Evolutionary conservation across 2,888 invertebrate species (phyloP).

Genomic region (Miltochrista miniata): DNA sequence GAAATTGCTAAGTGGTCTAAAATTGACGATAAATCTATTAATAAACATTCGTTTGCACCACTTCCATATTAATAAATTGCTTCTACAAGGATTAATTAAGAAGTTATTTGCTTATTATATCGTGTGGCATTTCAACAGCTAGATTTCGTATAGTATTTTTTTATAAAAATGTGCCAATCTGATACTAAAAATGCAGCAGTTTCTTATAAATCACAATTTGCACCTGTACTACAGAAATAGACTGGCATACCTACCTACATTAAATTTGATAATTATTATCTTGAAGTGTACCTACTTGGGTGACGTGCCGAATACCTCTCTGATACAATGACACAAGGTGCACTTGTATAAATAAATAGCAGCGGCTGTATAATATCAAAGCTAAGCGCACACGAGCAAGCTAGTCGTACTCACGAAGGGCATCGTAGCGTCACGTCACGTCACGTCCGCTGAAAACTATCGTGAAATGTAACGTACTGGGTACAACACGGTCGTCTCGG

Average conservation of each 20-base stretch:
- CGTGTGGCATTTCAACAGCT: no score
- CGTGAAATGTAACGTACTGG: conserved; percentile 80
- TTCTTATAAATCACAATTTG: no score
- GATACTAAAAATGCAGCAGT: no score
- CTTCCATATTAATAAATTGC: no score
- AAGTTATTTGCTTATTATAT: no score
- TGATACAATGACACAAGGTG: conserved; percentile 35
- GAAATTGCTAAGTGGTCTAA: no score
- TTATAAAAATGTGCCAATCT: no score
- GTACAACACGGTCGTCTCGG: conserved; percentile 75
- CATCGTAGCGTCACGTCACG: conserved; percentile 59
- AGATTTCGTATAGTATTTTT: no score
- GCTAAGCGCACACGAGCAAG: conserved; percentile 60
- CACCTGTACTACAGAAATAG: no score
- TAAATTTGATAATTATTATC: neutral
- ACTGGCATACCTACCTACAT: neutral
- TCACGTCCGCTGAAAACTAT: conserved; percentile 70
- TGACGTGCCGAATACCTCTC: conserved; percentile 4
- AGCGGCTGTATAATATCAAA: conserved; percentile 30
- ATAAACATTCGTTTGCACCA: no score
- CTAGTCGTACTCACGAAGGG: conserved; percentile 77
- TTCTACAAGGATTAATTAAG: no score
- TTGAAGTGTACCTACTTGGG: neutral
- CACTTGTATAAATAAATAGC: conserved; percentile 52
- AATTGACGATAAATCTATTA: no score